phyloP scores from a whole-genome alignment of 2,113 vertebrate species.

The Rhea pennata region DNA sequence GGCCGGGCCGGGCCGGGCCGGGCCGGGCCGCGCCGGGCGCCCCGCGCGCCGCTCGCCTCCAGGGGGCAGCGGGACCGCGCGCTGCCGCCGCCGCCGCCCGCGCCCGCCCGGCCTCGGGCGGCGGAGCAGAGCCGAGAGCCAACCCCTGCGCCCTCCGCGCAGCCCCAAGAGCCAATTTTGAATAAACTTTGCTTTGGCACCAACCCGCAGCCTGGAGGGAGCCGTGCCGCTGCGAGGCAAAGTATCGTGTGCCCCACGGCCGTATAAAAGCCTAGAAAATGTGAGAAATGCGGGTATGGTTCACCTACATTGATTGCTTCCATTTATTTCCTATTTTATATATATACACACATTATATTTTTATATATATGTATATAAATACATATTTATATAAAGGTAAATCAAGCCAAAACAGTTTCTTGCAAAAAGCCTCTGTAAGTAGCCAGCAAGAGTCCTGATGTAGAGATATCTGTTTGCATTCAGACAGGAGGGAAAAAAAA shows the following conservation, averaged over 20 bases:
- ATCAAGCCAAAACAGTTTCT: not conserved
- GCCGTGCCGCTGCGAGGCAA: not conserved
- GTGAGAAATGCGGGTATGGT: not conserved
- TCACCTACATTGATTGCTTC: not conserved
- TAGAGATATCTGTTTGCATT: not conserved
- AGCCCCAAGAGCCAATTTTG: not conserved
- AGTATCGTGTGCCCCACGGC: not conserved
- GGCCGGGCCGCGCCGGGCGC: too few relatives aligned
- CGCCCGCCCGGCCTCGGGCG: too few relatives aligned
- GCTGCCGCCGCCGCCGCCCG: too few relatives aligned
- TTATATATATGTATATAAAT: not conserved
- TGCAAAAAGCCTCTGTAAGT: not conserved
- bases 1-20: too few relatives aligned
- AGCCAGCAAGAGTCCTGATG: not conserved
- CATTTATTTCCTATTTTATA: not conserved
- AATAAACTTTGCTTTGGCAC: not conserved
- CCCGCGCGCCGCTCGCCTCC: not conserved
- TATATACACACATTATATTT: too few relatives aligned
- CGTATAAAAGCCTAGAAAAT: not conserved
- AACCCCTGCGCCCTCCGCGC: too few relatives aligned
- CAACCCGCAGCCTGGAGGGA: not conserved
- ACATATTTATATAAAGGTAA: not conserved
- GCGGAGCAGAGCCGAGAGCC: too few relatives aligned
- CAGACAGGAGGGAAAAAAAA: not conserved
- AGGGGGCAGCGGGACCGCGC: constrained; percentile 66